Conservation (phyloP, 1,140 invertebrate species). For the Nasonia giraulti region DNA sequence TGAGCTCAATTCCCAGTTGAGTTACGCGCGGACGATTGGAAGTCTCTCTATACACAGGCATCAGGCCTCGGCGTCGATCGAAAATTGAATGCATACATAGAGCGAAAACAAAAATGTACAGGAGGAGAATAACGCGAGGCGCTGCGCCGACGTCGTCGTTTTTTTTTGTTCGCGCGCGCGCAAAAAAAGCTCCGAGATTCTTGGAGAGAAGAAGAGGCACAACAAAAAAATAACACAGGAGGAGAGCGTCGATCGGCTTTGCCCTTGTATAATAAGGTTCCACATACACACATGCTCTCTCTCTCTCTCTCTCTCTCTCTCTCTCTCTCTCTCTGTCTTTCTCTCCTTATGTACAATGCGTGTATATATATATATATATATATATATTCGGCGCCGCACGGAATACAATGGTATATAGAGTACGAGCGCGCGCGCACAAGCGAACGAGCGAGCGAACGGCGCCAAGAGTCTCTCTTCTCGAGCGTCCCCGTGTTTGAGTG, state of each 20-base stretch:
- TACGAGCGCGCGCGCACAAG: background rate
- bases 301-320: background rate
- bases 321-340: too few relatives aligned
- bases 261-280: slow-evolving; percentile 3
- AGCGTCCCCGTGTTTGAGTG: background rate
- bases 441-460: background rate
- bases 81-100: slow-evolving; percentile 1
- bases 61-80: background rate
- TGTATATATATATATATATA: too few relatives aligned
- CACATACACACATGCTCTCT: background rate
- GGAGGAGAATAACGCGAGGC: background rate
- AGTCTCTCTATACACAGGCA: background rate
- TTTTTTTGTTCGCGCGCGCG: background rate
- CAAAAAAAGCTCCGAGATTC: background rate
- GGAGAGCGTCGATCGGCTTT: background rate
- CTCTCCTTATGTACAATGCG: slow-evolving; percentile 26
- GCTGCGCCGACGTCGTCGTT: background rate
- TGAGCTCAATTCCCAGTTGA: slow-evolving; percentile 40
- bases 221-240: too few relatives aligned
- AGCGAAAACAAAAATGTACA: background rate
- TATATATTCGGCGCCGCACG: slow-evolving; percentile 1
- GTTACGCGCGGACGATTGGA: slow-evolving; percentile 4
- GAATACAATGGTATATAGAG: background rate
- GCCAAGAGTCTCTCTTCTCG: background rate
- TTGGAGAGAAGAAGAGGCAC: background rate